Evolutionary conservation across 2,797 vertebrate species (phyloP).

Genomic region (Saguinus oedipus): DNA sequence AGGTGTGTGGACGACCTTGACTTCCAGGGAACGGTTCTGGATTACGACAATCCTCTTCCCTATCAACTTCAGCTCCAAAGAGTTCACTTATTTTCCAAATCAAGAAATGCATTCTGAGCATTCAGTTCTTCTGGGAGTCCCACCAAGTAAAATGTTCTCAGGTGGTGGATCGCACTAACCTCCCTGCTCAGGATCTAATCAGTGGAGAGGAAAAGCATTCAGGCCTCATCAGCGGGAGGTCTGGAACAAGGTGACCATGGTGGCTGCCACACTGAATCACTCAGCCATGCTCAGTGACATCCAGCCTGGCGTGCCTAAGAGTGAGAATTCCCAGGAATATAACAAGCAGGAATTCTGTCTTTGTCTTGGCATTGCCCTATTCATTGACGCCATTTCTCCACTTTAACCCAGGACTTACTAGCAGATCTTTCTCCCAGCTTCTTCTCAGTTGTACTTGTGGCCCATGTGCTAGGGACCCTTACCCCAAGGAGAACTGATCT

Average conservation of each 20-base stretch:
- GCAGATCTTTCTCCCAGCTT: neutral
- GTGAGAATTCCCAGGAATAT: neutral
- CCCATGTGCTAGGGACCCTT: neutral
- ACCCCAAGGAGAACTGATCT: neutral
- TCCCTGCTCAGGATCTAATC: neutral
- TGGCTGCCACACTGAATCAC: neutral
- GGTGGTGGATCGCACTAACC: no score
- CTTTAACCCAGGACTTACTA: neutral
- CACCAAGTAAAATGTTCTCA: neutral
- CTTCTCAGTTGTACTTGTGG: neutral
- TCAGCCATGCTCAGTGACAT: fast-evolving
- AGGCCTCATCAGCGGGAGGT: fast-evolving
- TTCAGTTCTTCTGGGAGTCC: neutral
- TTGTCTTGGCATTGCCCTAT: neutral
- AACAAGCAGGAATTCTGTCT: neutral
- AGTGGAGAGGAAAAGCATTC: neutral
- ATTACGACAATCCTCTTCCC: neutral
- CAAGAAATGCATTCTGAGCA: neutral
- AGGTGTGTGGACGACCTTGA: neutral
- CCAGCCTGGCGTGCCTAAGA: neutral
- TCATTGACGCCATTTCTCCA: neutral
- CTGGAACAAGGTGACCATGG: neutral
- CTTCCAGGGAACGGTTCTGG: neutral
- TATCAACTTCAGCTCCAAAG: neutral
- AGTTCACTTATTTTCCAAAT: neutral